These are phyloP conservation scores for Dendrolimus houi DNA, from an alignment of 2,888 invertebrate species.

Conservation along the genomic window DNA sequence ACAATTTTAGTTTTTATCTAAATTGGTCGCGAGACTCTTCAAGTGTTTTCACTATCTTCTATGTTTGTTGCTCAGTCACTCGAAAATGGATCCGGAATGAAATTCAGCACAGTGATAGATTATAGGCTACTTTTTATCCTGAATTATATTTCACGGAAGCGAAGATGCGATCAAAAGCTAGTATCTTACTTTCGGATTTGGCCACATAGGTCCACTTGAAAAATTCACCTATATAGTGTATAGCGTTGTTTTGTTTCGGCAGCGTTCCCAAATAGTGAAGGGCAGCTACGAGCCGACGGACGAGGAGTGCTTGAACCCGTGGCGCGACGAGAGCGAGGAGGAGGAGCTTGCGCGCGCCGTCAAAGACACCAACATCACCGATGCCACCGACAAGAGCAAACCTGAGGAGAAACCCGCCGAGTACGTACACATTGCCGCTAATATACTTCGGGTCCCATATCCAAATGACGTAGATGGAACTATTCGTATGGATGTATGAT, in stretches of 20 bases:
- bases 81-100: conserved; percentile 2
- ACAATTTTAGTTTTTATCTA: no score
- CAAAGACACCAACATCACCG: conserved; percentile 76
- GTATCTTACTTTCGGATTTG: no score
- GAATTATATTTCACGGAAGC: no score
- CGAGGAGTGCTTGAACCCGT: conserved; percentile 92
- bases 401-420: conserved; percentile 20
- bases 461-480: no score
- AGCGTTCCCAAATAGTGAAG: conserved; percentile 78
- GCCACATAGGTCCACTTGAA: no score
- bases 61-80: not conserved
- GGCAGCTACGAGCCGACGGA: conserved; percentile 92
- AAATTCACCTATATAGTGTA: no score
- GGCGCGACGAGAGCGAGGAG: conserved; percentile 85
- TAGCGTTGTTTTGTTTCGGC: conserved; percentile 3
- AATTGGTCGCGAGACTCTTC: no score
- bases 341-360: conserved; percentile 82
- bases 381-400: conserved; percentile 39
- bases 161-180: no score
- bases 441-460: no score
- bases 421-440: not conserved
- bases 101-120: no score
- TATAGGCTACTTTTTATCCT: no score
- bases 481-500: no score
- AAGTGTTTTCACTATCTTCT: not conserved